Evolutionary conservation across 2,888 invertebrate genomes (phyloP), one percentile per base, ranked within the genome.

Genomic region (Eilema depressum): DNA sequence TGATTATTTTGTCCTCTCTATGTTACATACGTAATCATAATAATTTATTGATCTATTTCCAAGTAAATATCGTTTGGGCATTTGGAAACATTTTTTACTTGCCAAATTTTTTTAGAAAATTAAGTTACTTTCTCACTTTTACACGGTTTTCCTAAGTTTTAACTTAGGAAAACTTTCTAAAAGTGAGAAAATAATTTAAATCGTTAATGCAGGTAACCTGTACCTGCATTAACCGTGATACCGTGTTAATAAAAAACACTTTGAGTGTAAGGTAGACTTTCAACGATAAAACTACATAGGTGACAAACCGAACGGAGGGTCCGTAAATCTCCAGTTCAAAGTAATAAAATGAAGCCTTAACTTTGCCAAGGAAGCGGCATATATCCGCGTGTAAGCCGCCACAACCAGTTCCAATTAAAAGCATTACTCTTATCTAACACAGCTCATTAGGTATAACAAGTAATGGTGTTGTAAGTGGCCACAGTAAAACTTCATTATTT

Each of bases 401-500:
- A 53, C 47, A 77, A 82, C 75, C 70, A 74, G 75, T 74, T 75
- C 75, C 84, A 93, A 93, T 93, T 93, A 93, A 91, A 88, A 88
- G 87, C 89, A 91, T 93, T 91, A 91, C 85, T 84, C 82, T 89
- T 92, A 93, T 93, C 92, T 88, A 82, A 86, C 82, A 83, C 80
- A 83, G 84, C 89, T 91, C 91, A 93, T 92, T 93, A n/a, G n/a
- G n/a, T n/a, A 92, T 88, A 85, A 89, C 89, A 75, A 82, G 75
- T 83, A 88, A 90, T 90, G 89, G 89, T 83, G 83, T 83, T 85
- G 87, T 92, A 91, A 93, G 91, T 90, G 89, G 88, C 86, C 86
- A 86, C 84, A 85, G 87, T 83, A 87, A 84, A 83, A 85, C 86
- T 89, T 88, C 92, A 93, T 93, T 92, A 93, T 90, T 93, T 90